These are phyloP conservation scores for Pollimyrus isidori DNA, from an alignment of 2,113 vertebrate genomes.

Conservation along the genomic window DNA sequence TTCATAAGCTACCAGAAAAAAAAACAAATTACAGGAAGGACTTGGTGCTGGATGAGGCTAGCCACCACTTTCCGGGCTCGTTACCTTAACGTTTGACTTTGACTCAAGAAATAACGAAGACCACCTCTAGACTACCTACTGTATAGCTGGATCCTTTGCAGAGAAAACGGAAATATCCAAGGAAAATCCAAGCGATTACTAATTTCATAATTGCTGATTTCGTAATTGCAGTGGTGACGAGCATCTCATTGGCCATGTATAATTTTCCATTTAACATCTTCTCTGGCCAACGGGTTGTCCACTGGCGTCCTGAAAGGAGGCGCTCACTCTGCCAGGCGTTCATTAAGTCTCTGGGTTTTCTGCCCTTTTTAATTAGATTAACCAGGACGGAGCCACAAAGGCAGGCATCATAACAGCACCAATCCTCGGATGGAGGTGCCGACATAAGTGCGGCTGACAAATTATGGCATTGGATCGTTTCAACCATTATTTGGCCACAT, in stretches of 20 bases:
- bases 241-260: slow-evolving; percentile 10
- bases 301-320: background rate
- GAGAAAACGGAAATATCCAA: slow-evolving; percentile 30
- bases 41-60: background rate
- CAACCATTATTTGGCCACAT: background rate
- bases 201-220: background rate
- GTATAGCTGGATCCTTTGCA: slow-evolving; percentile 19
- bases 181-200: slow-evolving; percentile 9
- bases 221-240: slow-evolving; percentile 29
- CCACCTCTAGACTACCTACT: background rate
- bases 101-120: slow-evolving; percentile 42
- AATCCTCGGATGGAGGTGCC: background rate
- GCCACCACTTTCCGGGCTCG: background rate
- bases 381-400: background rate
- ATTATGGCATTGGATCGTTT: background rate
- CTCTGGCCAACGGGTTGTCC: background rate
- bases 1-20: slow-evolving; percentile 1
- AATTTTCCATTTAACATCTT: slow-evolving; percentile 21
- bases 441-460: background rate
- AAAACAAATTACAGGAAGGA: background rate
- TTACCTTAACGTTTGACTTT: slow-evolving; percentile 18
- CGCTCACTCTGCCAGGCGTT: slow-evolving; percentile 10
- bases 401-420: background rate
- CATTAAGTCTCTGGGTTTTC: slow-evolving; percentile 20
- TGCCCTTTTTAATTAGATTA: slow-evolving; percentile 31